phyloP scores from a whole-genome alignment of 2,888 invertebrate species.

The Lysandra coridon region DNA sequence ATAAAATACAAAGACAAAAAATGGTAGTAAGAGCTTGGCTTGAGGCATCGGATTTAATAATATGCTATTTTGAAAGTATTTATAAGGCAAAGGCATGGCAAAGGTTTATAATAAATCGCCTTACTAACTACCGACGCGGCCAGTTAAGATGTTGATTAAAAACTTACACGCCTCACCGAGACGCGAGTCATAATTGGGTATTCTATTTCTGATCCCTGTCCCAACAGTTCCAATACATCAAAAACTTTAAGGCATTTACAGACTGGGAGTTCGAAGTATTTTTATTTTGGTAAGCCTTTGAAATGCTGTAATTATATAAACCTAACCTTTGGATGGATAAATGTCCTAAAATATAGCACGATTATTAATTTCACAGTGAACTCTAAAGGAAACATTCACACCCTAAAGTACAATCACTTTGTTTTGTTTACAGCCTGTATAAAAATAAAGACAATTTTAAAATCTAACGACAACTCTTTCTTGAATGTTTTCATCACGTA shows the following conservation, averaged over 20 bases:
- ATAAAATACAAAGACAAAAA: background rate
- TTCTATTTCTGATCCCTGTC: constrained; percentile 44
- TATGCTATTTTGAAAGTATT: background rate
- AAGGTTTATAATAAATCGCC: constrained; percentile 31
- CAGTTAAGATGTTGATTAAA: constrained; percentile 43
- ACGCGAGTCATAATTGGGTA: constrained; percentile 45
- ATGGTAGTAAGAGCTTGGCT: background rate
- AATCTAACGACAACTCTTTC: no score
- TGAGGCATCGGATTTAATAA: background rate
- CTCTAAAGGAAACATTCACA: no score
- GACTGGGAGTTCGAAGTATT: constrained; percentile 31
- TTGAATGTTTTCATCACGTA: no score
- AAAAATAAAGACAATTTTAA: no score
- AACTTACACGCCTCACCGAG: constrained; percentile 40
- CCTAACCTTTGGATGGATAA: background rate
- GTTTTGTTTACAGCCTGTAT: no score
- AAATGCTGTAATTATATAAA: background rate
- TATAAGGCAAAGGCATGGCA: background rate
- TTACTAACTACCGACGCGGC: constrained; percentile 32
- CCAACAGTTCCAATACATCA: constrained; percentile 42
- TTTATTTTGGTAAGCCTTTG: background rate
- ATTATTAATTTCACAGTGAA: background rate
- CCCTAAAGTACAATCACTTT: no score
- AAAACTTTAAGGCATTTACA: constrained; percentile 35
- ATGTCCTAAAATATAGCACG: background rate